Base-by-base conservation (phyloP, 2,113 vertebrate genomes). In the Melanerpes aurifrons region DNA sequence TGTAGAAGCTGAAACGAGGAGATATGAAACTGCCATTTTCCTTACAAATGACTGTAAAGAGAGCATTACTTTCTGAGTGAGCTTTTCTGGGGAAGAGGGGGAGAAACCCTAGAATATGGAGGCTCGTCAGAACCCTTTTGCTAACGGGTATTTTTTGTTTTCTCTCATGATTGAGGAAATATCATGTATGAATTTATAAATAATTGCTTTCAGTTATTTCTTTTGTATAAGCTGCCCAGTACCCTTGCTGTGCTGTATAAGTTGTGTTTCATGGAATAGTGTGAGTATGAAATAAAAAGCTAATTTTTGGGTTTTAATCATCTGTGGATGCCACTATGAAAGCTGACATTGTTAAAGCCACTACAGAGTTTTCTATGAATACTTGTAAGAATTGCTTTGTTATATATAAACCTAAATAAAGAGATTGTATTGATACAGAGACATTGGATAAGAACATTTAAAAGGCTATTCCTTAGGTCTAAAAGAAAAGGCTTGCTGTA, bases 291-390 rank as follows among this genome's bases (percentile, higher is more conserved):
- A 97, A 94, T 96, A 82, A 94, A 92, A 97, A 97, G 95, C 96
- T 96, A 91, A 97, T 96, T 97, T 96, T 95, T 93, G 96, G 81
- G 56, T 97, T 98, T 96, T 97, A 97, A 97, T 96, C 97, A 96
- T 97, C 96, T 96, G 96, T 97, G 96, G 98, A 98, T 98, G 98
- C 98, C 98, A 98, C 97, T 98, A 98, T 97, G 97, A 97, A 98
- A 98, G 97, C 97, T 98, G 97, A 98, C 97, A 95, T 98, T 97
- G 84, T 96, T 96, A 94, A 98, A 98, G 97, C 98, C 98, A 98
- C 98, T 98, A 97, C 97, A 98, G 98, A 98, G 98, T 98, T 98
- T 98, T 98, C 97, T 98, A 98, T 98, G 97, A 98, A 98, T 98
- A 97, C 98, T 97, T 98, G 98, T 98, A 98, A 98, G 97, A 98